These are phyloP conservation scores for Heliconius hewitsoni DNA, from an alignment of 1,140 invertebrate species.

Conservation along the genomic window DNA sequence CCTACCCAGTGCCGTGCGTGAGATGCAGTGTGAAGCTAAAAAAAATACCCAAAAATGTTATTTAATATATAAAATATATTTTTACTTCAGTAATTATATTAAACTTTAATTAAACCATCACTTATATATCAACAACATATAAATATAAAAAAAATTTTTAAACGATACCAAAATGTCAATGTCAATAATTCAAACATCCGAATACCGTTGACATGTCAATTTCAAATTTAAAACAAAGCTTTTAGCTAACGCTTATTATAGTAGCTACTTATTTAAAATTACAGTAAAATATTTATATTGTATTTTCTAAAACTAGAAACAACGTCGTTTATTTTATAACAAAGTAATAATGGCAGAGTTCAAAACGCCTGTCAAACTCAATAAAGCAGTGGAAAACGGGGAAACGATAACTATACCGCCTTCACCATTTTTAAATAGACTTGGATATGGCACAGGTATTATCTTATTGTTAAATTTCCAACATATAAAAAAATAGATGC, in stretches of 20 bases:
- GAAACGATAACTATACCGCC: conserved; percentile 82
- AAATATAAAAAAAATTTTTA: neutral
- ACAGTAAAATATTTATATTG: neutral
- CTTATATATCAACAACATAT: too few species aligned
- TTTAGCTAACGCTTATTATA: neutral
- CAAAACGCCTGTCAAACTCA: conserved; percentile 65
- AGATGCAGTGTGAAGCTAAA: too few species aligned
- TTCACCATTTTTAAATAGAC: conserved; percentile 85
- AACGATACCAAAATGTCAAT: neutral
- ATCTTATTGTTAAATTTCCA: neutral
- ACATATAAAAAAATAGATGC: neutral
- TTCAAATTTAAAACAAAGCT: neutral
- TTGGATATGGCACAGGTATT: conserved; percentile 89
- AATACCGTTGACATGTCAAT: neutral
- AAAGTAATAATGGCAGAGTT: conserved; percentile 62
- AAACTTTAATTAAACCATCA: too few species aligned
- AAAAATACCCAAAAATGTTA: too few species aligned
- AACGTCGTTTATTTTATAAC: neutral
- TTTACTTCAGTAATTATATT: too few species aligned
- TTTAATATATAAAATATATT: too few species aligned
- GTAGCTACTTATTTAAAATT: neutral
- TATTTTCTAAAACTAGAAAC: neutral
- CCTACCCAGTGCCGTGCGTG: too few species aligned
- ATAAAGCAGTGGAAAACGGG: conserved; percentile 39
- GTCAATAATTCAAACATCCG: neutral